These are phyloP conservation scores for Pogonocherus hispidulus DNA, from an alignment of 2,888 invertebrate genomes.

Conservation along the genomic window DNA sequence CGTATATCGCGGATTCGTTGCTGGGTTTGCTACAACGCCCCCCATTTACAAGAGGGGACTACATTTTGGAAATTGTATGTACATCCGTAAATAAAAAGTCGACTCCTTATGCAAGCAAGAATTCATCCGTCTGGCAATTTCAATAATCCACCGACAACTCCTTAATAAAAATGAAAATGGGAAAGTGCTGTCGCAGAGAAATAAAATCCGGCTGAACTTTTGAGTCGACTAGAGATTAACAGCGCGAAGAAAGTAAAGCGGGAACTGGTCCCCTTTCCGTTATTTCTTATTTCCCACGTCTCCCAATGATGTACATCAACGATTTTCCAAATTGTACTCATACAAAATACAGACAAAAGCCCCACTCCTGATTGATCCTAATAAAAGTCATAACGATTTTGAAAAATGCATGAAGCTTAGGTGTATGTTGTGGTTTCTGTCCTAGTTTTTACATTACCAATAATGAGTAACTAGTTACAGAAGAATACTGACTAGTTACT, in stretches of 20 bases:
- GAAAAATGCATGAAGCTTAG: too few relatives aligned
- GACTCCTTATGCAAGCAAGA: not conserved
- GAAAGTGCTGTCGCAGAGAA: not conserved
- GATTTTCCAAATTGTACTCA: conserved; percentile 1
- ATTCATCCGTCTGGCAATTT: not conserved
- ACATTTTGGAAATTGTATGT: too few relatives aligned
- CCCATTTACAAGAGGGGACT: too few relatives aligned
- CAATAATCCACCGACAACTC: not conserved
- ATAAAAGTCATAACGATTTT: not conserved
- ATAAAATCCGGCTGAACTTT: conserved; percentile 2
- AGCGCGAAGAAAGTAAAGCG: not conserved
- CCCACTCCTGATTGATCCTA: not conserved
- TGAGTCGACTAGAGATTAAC: not conserved
- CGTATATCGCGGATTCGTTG: too few relatives aligned
- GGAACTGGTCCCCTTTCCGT: not conserved
- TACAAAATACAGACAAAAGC: not conserved
- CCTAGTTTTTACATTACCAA: too few relatives aligned
- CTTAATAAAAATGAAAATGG: not conserved
- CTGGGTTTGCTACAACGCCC: too few relatives aligned
- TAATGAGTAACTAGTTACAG: too few relatives aligned
- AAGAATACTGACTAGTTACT: too few relatives aligned
- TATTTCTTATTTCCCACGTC: not conserved
- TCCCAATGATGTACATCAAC: not conserved
- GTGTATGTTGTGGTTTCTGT: too few relatives aligned
- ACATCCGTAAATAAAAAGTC: too few relatives aligned